A percentile compares a stretch with the other conserved stretches of the same genome.
Evolutionary conservation across 2,113 vertebrate genomes (phyloP).

Genomic region (Pteropus alecto): DNA sequence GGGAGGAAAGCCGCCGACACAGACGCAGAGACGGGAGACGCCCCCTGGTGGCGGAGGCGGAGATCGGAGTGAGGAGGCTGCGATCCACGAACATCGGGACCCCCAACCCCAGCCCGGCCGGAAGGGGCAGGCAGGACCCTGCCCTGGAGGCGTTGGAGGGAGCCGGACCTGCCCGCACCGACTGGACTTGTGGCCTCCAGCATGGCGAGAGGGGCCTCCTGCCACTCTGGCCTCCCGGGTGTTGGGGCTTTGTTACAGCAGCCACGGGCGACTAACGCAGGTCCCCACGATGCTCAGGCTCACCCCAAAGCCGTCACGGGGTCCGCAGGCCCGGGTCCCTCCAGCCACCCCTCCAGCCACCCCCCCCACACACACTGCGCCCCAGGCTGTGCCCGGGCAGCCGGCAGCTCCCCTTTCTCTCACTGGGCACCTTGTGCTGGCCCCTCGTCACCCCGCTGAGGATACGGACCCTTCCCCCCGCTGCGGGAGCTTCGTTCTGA

Average conservation of each 20-base stretch:
- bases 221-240: fast-evolving
- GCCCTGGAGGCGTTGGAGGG: not conserved
- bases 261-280: not conserved
- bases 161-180: fast-evolving
- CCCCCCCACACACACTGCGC: not conserved
- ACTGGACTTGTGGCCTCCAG: not conserved
- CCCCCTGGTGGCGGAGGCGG: not conserved
- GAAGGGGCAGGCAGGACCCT: not conserved
- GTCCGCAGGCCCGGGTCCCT: not conserved
- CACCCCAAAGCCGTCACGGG: too few relatives aligned
- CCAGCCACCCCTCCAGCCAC: too few relatives aligned
- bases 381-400: fast-evolving
- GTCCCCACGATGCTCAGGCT: too few relatives aligned
- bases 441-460: not conserved
- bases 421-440: fast-evolving
- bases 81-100: too few relatives aligned
- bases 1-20: not conserved
- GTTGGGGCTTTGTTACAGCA: not conserved
- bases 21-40: too few relatives aligned
- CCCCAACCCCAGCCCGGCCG: too few relatives aligned
- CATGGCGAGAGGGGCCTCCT: too few relatives aligned
- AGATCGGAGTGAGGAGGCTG: not conserved
- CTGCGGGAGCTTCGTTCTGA: too few relatives aligned
- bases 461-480: too few relatives aligned
- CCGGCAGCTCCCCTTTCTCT: too few relatives aligned